A percentile compares a stretch with the other conserved stretches of the same genome.
phyloP scores from a whole-genome alignment of 1,140 invertebrate species.

The Sinonovacula constricta region DNA sequence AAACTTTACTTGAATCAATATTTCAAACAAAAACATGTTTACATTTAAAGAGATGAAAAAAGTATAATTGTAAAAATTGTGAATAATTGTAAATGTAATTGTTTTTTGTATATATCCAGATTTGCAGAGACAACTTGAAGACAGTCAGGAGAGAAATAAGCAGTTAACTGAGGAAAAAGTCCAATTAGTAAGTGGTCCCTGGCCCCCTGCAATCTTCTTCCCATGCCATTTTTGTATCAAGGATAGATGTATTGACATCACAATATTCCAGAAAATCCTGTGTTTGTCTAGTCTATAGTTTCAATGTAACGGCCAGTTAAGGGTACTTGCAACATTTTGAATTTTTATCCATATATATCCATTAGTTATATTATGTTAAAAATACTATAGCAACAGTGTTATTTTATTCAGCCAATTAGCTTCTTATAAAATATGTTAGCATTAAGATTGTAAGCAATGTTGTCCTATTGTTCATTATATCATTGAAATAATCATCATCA shows the following conservation, averaged over 20 bases:
- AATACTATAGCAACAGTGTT: no score
- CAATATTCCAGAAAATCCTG: conserved; percentile 24
- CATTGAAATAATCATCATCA: no score
- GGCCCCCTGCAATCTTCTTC: conserved; percentile 38
- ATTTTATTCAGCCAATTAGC: no score
- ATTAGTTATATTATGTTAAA: conserved; percentile 8
- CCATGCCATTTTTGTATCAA: not conserved
- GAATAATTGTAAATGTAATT: not conserved
- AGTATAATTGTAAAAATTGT: not conserved
- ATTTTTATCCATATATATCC: not conserved
- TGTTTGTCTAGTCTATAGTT: conserved; percentile 6
- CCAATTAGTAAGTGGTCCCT: conserved; percentile 66
- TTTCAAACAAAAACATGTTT: not conserved
- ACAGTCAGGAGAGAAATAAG: conserved; percentile 64
- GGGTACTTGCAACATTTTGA: not conserved
- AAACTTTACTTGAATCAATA: not conserved
- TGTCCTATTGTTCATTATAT: no score
- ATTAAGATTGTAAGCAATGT: no score
- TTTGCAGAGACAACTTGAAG: conserved; percentile 66
- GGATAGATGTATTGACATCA: not conserved
- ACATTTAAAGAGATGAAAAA: not conserved
- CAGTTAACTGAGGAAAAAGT: conserved; percentile 68
- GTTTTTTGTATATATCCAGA: conserved; percentile 60
- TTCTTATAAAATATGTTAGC: no score
- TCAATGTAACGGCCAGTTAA: not conserved